phyloP scores from a whole-genome alignment of 2,888 invertebrate genomes.

The Apodemia mormo region DNA sequence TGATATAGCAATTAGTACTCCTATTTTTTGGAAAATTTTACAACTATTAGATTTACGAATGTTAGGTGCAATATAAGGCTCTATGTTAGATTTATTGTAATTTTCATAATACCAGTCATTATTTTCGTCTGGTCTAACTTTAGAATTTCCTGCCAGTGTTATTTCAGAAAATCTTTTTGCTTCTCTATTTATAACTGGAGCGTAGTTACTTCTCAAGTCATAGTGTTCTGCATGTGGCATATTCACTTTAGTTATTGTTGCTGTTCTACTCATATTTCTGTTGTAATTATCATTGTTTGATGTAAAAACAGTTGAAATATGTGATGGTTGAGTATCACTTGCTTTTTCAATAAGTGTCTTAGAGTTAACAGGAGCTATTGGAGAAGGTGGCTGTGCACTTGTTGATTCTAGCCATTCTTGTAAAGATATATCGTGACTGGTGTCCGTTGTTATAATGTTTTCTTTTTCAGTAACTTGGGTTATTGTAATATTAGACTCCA shows the following conservation, averaged over 20 bases:
- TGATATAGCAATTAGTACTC: conserved; percentile 27
- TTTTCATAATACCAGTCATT: conserved; percentile 94
- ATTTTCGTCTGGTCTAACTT: conserved; percentile 71
- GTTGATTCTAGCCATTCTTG: conserved; percentile 69
- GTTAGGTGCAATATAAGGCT: conserved; percentile 73
- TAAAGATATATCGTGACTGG: conserved; percentile 68
- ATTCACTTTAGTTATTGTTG: conserved; percentile 71
- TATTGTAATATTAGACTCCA: conserved; percentile 72
- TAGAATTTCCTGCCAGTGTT: conserved; percentile 64
- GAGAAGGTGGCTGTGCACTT: conserved; percentile 53
- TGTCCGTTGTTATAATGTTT: conserved; percentile 71
- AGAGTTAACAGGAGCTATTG: conserved; percentile 46
- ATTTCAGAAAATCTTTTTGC: conserved; percentile 67
- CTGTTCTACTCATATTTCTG: conserved; percentile 62
- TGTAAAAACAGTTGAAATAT: conserved; percentile 83
- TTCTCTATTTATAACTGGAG: conserved; percentile 66
- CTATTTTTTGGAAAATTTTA: conserved; percentile 33
- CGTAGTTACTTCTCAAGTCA: conserved; percentile 57
- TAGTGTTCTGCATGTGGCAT: conserved; percentile 64
- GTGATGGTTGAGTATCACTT: conserved; percentile 66
- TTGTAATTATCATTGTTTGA: conserved; percentile 75
- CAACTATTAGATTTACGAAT: conserved; percentile 50
- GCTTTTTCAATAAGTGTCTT: conserved; percentile 60
- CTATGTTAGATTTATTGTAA: conserved; percentile 85
- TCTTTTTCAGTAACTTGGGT: conserved; percentile 73